Percentiles rank a stretch among this genome's conserved stretches.
These are phyloP conservation scores for Scomber scombrus DNA, from an alignment of 2,113 vertebrate genomes.

Conservation along the genomic window DNA sequence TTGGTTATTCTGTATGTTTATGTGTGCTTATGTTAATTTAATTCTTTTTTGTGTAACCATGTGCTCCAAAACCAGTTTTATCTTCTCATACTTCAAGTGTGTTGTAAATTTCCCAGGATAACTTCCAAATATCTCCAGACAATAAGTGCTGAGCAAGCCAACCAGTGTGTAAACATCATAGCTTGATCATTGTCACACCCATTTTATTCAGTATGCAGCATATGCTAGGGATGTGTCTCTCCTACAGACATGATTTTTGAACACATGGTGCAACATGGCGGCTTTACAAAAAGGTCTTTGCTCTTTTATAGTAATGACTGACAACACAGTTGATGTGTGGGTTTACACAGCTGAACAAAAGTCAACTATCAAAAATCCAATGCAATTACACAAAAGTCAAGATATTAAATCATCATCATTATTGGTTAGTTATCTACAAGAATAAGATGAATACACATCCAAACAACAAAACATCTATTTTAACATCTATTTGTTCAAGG, in stretches of 20 bases:
- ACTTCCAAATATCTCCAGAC: no score
- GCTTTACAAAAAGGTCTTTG: not conserved
- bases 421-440: not conserved
- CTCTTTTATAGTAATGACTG: not conserved
- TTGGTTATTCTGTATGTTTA: no score
- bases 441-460: not conserved
- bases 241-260: not conserved
- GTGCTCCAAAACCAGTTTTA: no score
- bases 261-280: not conserved
- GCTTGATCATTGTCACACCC: no score
- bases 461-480: slow-evolving; percentile 4
- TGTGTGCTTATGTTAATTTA: no score
- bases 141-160: no score
- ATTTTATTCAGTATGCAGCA: not conserved
- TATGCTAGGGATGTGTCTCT: not conserved
- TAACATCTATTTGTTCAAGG: no score
- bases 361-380: not conserved
- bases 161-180: no score
- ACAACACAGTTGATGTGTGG: no score
- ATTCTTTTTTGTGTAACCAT: no score
- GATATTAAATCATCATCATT: not conserved
- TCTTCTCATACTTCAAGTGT: no score
- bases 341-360: not conserved
- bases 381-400: not conserved
- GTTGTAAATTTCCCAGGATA: no score